Base-by-base conservation (phyloP, 2,797 vertebrate genomes). In the Rhinichthys osculus region DNA sequence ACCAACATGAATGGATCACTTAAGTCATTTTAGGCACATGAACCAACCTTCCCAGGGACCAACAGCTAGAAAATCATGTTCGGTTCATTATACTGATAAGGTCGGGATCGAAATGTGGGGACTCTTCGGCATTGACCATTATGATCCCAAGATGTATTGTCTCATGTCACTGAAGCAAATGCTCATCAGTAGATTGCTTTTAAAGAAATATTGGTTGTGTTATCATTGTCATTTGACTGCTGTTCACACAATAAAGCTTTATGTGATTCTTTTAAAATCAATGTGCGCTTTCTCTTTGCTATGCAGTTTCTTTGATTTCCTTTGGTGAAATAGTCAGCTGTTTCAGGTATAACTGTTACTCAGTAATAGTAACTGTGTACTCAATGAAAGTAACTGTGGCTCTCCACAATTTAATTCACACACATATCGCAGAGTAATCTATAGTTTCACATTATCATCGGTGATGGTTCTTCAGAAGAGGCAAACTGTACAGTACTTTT, bases 11-110 rank as follows among this genome's bases (percentile, higher is more conserved):
- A 38, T 40, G 33, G 62, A 42, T 77, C 83, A 27, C 16, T 54
- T 52, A 19, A 77, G 30, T 77, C 9, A 30, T 84, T 69, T 83
- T 54, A 77, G 62, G 47, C 40, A 62, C 44, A 77, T 19, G 3
- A n/a, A 57, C 1, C 80, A 72, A 64, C 7, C 40, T 66, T 44
- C 6, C 52, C 27, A 9, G 21, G 40, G 59, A 77, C 72, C 59
- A 77, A 38, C 5, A 7, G 70, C 70, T 73, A 35, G 19, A 74
- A 59, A 52, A 44, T 33, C 17, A 7, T 8, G 5, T 21, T n/a
- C 23, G 0, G 50, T 40, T 50, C 3, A 30, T 27, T 21, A 27
- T 62, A 70, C 7, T 14, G 50, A n/a, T 14, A 14, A 11, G 3
- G 35, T 11, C 7, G 7, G 35, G 35, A 27, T 72, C 23, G 8